phyloP scores from a whole-genome alignment of 37 sponge, comb jelly and placozoan species.

The Chondrilla cf. caribensis region DNA sequence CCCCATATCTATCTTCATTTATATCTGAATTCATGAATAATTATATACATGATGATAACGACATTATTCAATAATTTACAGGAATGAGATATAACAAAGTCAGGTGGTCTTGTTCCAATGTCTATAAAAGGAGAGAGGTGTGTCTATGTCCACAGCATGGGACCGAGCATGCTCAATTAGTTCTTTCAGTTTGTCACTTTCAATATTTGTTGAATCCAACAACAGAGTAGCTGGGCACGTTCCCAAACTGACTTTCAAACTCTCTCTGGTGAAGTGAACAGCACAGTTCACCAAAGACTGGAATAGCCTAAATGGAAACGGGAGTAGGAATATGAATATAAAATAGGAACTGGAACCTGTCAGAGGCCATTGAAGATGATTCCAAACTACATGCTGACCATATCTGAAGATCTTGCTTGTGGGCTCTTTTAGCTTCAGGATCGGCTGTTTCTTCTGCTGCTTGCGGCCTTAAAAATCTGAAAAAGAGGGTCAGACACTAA shows the following conservation, averaged over 20 bases:
- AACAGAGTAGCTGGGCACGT: conserved; percentile 52
- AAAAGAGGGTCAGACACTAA: neutral
- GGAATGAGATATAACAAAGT: too few relatives aligned
- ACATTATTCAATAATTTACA: too few relatives aligned
- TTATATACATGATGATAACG: too few relatives aligned
- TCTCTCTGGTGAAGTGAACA: conserved; percentile 46
- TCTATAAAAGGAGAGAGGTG: conserved; percentile 36
- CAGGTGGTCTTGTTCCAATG: conserved; percentile 54
- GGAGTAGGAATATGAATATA: too few relatives aligned
- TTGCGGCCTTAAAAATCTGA: conserved; percentile 60
- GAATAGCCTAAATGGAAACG: conserved; percentile 44
- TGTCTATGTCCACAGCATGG: conserved; percentile 51
- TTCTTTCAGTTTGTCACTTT: conserved; percentile 14
- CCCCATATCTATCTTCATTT: too few relatives aligned
- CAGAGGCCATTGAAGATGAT: too few relatives aligned
- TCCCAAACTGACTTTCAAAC: neutral
- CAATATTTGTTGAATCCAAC: conserved; percentile 33
- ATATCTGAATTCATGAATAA: too few relatives aligned
- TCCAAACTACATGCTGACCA: conserved; percentile 66
- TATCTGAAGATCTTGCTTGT: conserved; percentile 54
- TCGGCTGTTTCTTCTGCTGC: conserved; percentile 46
- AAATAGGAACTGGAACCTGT: too few relatives aligned
- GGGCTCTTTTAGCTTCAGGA: conserved; percentile 38
- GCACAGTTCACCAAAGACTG: conserved; percentile 74
- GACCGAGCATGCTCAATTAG: conserved; percentile 19